Evolutionary conservation across 2,888 invertebrate species (phyloP), one percentile per base, ranked within the genome.

Genomic region (Nymphalis urticae): DNA sequence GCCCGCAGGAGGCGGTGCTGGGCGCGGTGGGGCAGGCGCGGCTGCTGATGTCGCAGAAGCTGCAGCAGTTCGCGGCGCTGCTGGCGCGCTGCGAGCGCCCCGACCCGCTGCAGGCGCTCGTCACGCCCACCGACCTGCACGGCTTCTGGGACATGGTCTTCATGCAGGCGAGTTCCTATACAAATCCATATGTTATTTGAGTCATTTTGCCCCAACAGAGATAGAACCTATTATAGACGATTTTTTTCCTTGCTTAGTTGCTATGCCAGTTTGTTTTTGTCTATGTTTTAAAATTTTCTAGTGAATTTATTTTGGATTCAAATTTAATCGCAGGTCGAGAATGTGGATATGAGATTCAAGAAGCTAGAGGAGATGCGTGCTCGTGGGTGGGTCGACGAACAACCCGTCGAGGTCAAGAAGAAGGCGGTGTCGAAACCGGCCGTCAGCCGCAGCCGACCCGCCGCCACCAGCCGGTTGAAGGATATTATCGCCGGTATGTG

Each of bases 81-180:
- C 94, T 94, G 75, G 85, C 86, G 66, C 77, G 82, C 0, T 92
- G 86, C 80, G 82, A 92, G 82, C 77, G 83, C 69, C 78, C 91
- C 74, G 74, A 87, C 82, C 70, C 89, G 42, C 91, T 90, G n/a
- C 81, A 87, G 42, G 91, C 93, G 73, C 86, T 93, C 13, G 93
- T 96, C 54, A 94, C 94, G 0, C 93, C 94, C 69, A 94, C 94
- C 8, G 97, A 97, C 89, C 92, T 97, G 66, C 96, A 95, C 76
- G 97, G 97, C 36, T 97, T 97, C 90, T 97, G 97, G 97, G 97
- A 97, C 79, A 96, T 97, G 95, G 94, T 97, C 50, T 94, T 94
- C 75, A 94, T 96, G 85, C 97, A 97, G 92, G 93, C 89, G 56
- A 36, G 60, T 48, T 7, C 3, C n/a, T 2, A n/a, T 6, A 6